Base-by-base conservation (phyloP, 2,888 invertebrate species). In the Zaprionus bogoriensis region DNA sequence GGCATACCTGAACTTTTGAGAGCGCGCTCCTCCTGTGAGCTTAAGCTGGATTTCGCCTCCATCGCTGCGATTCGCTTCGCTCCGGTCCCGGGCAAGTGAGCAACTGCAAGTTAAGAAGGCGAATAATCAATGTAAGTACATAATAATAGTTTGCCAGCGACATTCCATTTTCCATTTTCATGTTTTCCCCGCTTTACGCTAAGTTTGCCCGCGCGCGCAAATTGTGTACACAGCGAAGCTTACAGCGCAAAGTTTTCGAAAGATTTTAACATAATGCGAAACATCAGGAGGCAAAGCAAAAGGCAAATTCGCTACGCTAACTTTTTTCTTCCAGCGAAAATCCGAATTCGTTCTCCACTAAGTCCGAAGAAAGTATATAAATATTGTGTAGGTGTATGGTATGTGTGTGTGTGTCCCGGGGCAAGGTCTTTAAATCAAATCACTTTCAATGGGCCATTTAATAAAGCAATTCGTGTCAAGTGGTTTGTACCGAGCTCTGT, bases 1-100 rank as follows among this genome's bases (percentile, higher is more conserved):
- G 58, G 72, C 88, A 84, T 87, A 90, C 90, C 90, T 77, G 87
- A 88, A 80, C 86, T 88, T 81, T 89, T 90, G 45, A 87, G 72
- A 46, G 89, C 81, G 62, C 90, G 88, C 65, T 90, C 89, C 65
- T 90, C 90, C 63, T 88, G 88, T 67, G 85, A 60, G 70, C 87
- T 81, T 79, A 88, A 83, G 77, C 86, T 89, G 71, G 83, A 70
- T 88, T 90, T 90, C 39, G 88, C 55, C 47, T 81, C 80, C 80
- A 81, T 81, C 68, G n/a, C n/a, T 63, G 67, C 7, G 32, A 5
- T 36, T 36, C 32, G 7, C 32, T 32, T 32, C 32, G 32, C 14
- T 7, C 7, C 7, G 14, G 14, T 2, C 7, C 3, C 14, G 14
- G 60, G 19, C 63, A 28, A 20, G 48, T 28, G 50, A 52, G 53